phyloP scores from a whole-genome alignment of 2,797 vertebrate species.

The Labroides dimidiatus region DNA sequence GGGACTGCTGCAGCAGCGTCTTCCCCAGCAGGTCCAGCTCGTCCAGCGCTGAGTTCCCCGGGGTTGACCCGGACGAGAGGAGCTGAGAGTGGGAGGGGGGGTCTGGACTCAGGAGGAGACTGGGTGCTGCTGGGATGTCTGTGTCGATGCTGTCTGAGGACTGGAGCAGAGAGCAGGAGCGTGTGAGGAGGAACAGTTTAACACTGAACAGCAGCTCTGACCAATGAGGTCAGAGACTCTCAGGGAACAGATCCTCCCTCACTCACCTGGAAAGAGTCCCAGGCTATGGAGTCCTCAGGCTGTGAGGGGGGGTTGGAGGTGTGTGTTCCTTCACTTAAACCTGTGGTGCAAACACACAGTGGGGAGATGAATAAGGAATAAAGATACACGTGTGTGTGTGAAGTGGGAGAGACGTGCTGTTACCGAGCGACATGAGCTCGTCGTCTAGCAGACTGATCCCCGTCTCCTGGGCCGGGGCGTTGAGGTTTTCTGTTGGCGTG shows the following conservation, averaged over 20 bases:
- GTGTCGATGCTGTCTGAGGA: slow-evolving; percentile 90
- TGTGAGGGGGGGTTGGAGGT: slow-evolving; percentile 79
- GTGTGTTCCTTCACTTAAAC: slow-evolving; percentile 91
- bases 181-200: too few relatives aligned
- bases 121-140: slow-evolving; percentile 71
- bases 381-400: too few relatives aligned
- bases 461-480: slow-evolving; percentile 83
- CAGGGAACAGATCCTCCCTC: not conserved
- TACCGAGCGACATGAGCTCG: slow-evolving; percentile 98
- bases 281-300: slow-evolving; percentile 86
- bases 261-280: slow-evolving; percentile 97
- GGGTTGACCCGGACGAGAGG: slow-evolving; percentile 53
- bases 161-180: slow-evolving; percentile 69
- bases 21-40: slow-evolving; percentile 96
- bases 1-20: slow-evolving; percentile 93
- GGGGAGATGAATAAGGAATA: not conserved
- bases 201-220: too few relatives aligned
- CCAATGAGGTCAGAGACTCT: too few relatives aligned
- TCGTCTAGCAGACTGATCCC: slow-evolving; percentile 95
- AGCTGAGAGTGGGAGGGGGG: slow-evolving; percentile 50
- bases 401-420: slow-evolving; percentile 32
- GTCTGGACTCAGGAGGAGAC: slow-evolving; percentile 77
- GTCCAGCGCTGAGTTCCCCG: slow-evolving; percentile 84
- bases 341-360: slow-evolving; percentile 68
- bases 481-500: slow-evolving; percentile 73